Evolutionary conservation across 2,888 invertebrate species (phyloP), one percentile per base, ranked within the genome.

Genomic region (Nasonia oneida): DNA sequence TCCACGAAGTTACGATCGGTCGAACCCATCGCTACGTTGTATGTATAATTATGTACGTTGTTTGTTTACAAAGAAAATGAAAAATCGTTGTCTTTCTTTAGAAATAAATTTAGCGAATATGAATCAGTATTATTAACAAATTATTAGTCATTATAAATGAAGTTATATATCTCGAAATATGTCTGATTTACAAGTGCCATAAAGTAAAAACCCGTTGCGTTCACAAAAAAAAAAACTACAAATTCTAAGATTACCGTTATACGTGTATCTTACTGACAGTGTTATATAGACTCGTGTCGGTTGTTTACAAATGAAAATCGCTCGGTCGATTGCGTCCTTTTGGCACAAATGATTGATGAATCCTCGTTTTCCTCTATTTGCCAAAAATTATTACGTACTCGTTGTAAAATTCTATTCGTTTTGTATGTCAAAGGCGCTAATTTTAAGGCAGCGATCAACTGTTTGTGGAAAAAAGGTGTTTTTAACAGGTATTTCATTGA

Each of bases 131-230:
- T 86, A 83, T 70, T 83, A 74, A 86, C 50, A 80, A 78, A 78
- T 84, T 80, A 76, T 87, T 82, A 78, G 82, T 85, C 47, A 67
- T 83, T 84, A 78, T 57, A 79, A 81, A 71, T 84, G 53, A 86
- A 71, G 81, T 81, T 83, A 71, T 76, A 85, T 79, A 85, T 79
- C 57, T 83, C 18, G 37, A 84, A 82, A 83, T 82, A 53, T 37
- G 83, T 87, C 84, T 84, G 84, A 85, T 64, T 85, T 85, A 74
- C 70, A 80, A 87, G 84, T 87, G 84, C 84, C 87, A 87, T 84
- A 73, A 79, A 29, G 42, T 70, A 42, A 37, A 73, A 78, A 79
- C 64, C 18, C 15, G 29, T 83, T 83, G 71, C 50, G 75, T 84
- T 84, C 73, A 79, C 14, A 53, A 37, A 29, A 79, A 79, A 79